phyloP scores from a whole-genome alignment of 2,797 vertebrate species.

The Scyliorhinus canicula region DNA sequence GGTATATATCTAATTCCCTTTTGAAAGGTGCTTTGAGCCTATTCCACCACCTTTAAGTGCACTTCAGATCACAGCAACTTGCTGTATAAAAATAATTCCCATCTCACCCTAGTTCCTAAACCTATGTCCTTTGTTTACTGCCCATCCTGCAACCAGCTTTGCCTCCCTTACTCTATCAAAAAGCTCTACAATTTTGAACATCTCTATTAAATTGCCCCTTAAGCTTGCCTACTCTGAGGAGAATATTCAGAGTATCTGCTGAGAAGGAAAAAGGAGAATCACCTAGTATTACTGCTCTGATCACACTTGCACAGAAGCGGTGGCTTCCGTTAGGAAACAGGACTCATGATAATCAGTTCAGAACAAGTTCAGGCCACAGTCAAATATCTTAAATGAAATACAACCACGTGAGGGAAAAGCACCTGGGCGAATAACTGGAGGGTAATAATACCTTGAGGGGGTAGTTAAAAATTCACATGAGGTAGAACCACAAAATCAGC shows the following conservation, averaged over 20 bases:
- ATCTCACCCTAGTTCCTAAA: too few relatives aligned
- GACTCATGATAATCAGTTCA: neutral
- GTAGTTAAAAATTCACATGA: neutral
- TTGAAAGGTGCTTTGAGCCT: neutral
- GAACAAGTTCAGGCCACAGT: neutral
- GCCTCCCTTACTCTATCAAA: too few relatives aligned
- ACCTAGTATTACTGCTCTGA: neutral
- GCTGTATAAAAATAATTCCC: too few relatives aligned
- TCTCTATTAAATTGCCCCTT: too few relatives aligned
- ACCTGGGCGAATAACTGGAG: neutral
- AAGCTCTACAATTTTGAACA: too few relatives aligned
- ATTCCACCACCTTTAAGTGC: too few relatives aligned
- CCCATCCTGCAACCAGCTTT: too few relatives aligned
- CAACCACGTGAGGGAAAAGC: neutral
- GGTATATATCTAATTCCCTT: neutral
- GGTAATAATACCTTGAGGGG: neutral
- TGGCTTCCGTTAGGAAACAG: neutral
- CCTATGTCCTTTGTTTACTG: too few relatives aligned
- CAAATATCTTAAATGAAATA: neutral
- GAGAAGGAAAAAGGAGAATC: neutral
- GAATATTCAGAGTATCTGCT: too few relatives aligned
- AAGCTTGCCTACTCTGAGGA: too few relatives aligned
- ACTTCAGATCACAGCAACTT: too few relatives aligned
- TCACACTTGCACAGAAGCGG: neutral
- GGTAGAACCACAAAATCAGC: neutral